Evolutionary conservation across 2,113 vertebrate genomes (phyloP).

Genomic region (Hylia prasina): DNA sequence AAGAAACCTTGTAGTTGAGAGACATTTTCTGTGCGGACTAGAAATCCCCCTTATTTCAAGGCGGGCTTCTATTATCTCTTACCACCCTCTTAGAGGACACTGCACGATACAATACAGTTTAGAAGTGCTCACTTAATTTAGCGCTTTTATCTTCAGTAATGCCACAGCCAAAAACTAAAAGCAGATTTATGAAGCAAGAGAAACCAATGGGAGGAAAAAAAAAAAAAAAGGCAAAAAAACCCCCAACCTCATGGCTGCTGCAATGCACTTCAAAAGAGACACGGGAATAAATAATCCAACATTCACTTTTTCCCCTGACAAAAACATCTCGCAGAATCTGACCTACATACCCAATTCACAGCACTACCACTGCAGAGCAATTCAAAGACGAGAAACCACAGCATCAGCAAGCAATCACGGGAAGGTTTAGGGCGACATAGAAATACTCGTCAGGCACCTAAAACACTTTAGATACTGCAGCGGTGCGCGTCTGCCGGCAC

Average conservation of each 20-base stretch:
- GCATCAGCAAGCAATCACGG: background rate
- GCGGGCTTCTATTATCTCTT: background rate
- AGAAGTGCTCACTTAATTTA: background rate
- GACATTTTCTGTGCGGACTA: background rate
- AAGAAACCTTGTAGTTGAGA: background rate
- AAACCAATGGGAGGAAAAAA: background rate
- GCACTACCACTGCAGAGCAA: background rate
- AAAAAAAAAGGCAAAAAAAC: background rate
- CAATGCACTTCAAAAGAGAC: background rate
- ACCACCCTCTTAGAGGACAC: background rate
- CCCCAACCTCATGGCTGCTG: background rate
- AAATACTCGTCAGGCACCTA: background rate
- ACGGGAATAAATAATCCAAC: background rate
- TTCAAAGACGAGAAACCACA: background rate
- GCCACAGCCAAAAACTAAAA: background rate
- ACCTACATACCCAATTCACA: background rate
- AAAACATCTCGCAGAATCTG: background rate
- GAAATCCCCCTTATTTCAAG: background rate
- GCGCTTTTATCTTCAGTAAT: background rate
- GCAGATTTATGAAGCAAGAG: background rate
- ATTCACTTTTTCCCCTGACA: background rate
- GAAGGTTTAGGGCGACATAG: background rate
- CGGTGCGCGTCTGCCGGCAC: background rate
- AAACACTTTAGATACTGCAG: background rate
- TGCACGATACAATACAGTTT: background rate